Evolutionary conservation across 2,113 vertebrate species (phyloP).

Genomic region (Nipponia nippon): DNA sequence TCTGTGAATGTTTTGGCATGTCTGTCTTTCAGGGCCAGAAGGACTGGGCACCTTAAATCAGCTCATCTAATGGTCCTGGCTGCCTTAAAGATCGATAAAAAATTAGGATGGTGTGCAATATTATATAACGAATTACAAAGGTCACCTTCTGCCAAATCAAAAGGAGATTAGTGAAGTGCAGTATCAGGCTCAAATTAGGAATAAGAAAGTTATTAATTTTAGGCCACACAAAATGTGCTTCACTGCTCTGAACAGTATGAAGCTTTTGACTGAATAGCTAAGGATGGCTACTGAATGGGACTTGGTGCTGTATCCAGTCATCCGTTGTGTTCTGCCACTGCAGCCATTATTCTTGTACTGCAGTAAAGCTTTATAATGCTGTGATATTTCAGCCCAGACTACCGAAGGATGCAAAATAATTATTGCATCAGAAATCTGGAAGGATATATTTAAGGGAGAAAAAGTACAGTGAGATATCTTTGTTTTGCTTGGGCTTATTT

Average conservation of each 20-base stretch:
- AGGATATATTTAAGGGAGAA: neutral
- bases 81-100: neutral
- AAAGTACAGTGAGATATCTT: neutral
- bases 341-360: constrained; percentile 27
- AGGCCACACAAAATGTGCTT: neutral
- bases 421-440: neutral
- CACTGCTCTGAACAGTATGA: neutral
- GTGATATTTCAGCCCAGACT: constrained; percentile 32
- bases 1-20: neutral
- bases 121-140: neutral
- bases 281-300: neutral
- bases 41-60: neutral
- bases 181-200: neutral
- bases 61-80: neutral
- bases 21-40: neutral
- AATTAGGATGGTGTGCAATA: neutral
- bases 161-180: neutral
- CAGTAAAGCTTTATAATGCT: constrained; percentile 23
- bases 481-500: neutral
- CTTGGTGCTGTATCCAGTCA: constrained; percentile 1
- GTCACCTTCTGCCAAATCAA: constrained; percentile 1
- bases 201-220: neutral
- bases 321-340: constrained; percentile 10
- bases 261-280: constrained; percentile 6
- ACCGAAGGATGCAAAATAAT: constrained; percentile 15